Percentiles rank a stretch among this genome's conserved stretches.
Conservation (phyloP, 2,888 invertebrate genomes). For the Ptychoptera contaminata region DNA sequence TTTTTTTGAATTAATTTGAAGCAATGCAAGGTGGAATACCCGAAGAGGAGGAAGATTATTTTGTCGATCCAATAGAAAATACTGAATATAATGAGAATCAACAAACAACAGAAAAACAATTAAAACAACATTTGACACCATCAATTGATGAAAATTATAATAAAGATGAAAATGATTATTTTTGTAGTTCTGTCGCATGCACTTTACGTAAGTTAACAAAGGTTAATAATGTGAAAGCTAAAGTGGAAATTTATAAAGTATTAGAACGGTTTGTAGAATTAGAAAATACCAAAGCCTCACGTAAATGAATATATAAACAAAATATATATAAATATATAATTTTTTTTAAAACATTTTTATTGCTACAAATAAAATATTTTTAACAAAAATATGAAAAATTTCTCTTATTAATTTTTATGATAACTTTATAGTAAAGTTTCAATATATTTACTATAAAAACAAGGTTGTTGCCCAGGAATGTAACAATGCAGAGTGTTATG, state of each 20-base stretch:
- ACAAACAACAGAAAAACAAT: constrained; percentile 5
- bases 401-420: too few relatives aligned
- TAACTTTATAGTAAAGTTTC: too few relatives aligned
- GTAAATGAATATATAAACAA: too few relatives aligned
- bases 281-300: background rate
- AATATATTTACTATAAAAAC: too few relatives aligned
- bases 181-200: constrained; percentile 24
- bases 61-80: background rate
- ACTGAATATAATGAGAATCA: background rate
- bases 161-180: constrained; percentile 25
- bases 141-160: background rate
- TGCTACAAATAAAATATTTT: too few relatives aligned
- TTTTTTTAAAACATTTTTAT: too few relatives aligned
- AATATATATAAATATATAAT: too few relatives aligned
- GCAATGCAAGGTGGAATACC: background rate
- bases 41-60: constrained; percentile 1
- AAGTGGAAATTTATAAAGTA: constrained; percentile 28
- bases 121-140: constrained; percentile 9
- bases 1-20: too few relatives aligned
- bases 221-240: constrained; percentile 26
- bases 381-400: too few relatives aligned
- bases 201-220: constrained; percentile 24
- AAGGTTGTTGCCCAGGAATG: too few relatives aligned
- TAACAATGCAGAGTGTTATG: too few relatives aligned
- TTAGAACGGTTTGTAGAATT: constrained; percentile 24